A percentile compares a stretch with the other conserved stretches of the same genome.
phyloP scores from a whole-genome alignment of 1,140 invertebrate genomes.

The Tetragonula clypearis region DNA sequence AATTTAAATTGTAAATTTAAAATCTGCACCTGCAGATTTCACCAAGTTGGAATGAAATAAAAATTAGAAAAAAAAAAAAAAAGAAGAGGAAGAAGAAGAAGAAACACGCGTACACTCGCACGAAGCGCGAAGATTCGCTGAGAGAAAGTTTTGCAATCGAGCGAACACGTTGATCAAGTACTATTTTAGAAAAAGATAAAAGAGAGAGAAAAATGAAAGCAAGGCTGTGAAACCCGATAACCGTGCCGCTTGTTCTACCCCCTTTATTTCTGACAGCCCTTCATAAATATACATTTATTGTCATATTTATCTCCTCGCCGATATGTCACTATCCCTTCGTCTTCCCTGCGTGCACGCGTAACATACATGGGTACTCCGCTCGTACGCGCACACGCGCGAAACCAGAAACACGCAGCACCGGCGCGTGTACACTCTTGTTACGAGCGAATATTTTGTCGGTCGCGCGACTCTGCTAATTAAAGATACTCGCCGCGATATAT shows the following conservation, averaged over 20 bases:
- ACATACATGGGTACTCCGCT: too few relatives aligned
- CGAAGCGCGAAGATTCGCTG: not conserved
- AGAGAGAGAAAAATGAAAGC: not conserved
- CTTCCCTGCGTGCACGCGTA: not conserved
- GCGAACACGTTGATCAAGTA: not conserved
- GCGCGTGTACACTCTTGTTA: too few relatives aligned
- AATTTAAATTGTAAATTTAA: not conserved
- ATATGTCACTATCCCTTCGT: slow-evolving; percentile 3
- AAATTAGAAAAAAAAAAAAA: too few relatives aligned
- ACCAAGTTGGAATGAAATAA: not conserved
- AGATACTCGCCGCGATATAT: slow-evolving; percentile 39
- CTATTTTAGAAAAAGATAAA: not conserved
- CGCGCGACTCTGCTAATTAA: slow-evolving; percentile 37
- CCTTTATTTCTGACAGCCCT: slow-evolving; percentile 1
- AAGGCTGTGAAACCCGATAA: not conserved
- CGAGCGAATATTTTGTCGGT: slow-evolving; percentile 7
- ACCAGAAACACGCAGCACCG: not conserved
- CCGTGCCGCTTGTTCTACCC: not conserved
- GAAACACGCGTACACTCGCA: not conserved
- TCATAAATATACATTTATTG: slow-evolving; percentile 18
- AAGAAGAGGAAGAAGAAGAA: too few relatives aligned
- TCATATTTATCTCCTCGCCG: slow-evolving; percentile 8
- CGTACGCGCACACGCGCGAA: not conserved
- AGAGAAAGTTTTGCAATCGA: not conserved
- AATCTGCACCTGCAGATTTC: not conserved